These are phyloP conservation scores for Cuculus canorus DNA, from an alignment of 2,797 vertebrate species.

Conservation along the genomic window DNA sequence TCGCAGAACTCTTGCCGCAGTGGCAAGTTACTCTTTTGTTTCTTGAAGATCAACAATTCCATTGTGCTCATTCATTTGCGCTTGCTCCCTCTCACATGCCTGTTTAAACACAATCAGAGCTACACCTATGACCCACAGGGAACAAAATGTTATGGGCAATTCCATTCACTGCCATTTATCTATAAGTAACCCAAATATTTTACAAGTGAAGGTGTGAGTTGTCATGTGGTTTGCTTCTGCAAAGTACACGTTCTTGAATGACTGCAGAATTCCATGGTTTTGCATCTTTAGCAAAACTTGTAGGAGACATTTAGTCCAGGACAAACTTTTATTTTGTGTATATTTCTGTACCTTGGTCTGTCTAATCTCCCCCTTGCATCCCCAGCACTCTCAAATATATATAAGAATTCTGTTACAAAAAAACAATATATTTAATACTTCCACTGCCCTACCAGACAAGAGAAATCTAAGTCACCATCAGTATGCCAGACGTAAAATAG, in stretches of 20 bases:
- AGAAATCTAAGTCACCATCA: neutral
- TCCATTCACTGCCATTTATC: neutral
- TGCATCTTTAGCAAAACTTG: neutral
- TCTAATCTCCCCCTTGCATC: neutral
- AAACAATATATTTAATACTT: neutral
- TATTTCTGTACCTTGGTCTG: neutral
- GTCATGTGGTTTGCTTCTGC: neutral
- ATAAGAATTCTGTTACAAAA: neutral
- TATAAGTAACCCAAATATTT: neutral
- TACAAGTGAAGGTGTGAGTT: neutral
- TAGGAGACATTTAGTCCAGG: neutral
- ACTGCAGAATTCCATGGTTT: neutral
- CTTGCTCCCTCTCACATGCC: neutral
- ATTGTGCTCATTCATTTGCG: accelerated
- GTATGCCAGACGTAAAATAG: neutral
- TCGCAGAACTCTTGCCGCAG: neutral
- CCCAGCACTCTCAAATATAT: neutral
- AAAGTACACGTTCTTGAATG: neutral
- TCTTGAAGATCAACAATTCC: neutral
- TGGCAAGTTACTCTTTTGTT: neutral
- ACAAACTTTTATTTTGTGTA: neutral
- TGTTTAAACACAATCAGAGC: neutral
- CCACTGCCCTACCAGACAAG: neutral
- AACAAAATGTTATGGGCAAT: neutral
- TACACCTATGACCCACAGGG: neutral